Evolutionary conservation across 2,888 invertebrate genomes (phyloP), one percentile per base, ranked within the genome.

Genomic region (Cyaniris semiargus): DNA sequence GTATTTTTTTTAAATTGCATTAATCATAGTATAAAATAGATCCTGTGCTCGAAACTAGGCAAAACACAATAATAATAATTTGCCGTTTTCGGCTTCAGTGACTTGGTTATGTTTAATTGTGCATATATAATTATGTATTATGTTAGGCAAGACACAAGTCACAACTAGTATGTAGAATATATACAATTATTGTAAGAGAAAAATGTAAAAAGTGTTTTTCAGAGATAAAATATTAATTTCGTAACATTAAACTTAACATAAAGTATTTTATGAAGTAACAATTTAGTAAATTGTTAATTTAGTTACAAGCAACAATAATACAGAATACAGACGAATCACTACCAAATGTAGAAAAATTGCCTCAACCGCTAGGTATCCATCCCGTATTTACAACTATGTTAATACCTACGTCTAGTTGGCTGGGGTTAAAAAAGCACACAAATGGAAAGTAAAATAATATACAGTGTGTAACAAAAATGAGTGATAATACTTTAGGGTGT

Each of bases 341-440:
- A 48, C 23, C 48, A 21, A 21, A 8, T 21, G 74, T 23, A 21
- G 74, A 27, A 53, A 38, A 53, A 88, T 92, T 93, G 93, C 93
- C 93, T 88, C 83, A 78, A 82, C 85, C 88, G 93, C 92, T 93
- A 93, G 91, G 92, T 87, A 83, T 86, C 81, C 80, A 80, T 81
- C 83, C 83, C 79, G 80, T 83, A 85, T 84, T 81, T 83, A 83
- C 82, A 84, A 80, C 79, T 81, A 83, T 79, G 79, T 80, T 70
- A 76, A 70, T 66, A 6, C 18, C 27, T 76, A 44, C 23, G 10
- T 76, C 56, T 70, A 31, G 23, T 60, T 71, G 21, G 23, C 53
- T 18, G 15, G 48, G 48, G 74, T 74, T 74, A 74, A 23, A 74
- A 74, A 71, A 71, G 38, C 44, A 21, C 44, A 23, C 71, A 44